Evolutionary conservation across 2,797 vertebrate genomes (phyloP).

Genomic region (Amphiprion clarkii): DNA sequence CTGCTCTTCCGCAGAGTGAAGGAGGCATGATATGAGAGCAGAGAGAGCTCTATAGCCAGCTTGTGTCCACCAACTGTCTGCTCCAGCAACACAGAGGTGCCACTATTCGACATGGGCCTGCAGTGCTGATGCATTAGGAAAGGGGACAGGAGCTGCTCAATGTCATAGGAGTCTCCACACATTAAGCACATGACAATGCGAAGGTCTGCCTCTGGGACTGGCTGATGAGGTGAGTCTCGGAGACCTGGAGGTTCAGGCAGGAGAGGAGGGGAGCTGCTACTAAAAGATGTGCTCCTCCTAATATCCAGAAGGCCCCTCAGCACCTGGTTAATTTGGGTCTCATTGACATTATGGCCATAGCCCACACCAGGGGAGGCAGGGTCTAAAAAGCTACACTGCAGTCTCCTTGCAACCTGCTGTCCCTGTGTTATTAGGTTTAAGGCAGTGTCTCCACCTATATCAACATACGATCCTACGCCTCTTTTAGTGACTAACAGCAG

Average conservation of each 20-base stretch:
- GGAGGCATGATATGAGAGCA: conserved; percentile 95
- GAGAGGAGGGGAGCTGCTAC: conserved; percentile 85
- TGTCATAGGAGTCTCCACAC: conserved; percentile 92
- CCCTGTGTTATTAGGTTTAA: conserved; percentile 94
- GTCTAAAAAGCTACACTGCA: conserved; percentile 94
- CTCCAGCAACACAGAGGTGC: conserved; percentile 91
- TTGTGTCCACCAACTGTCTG: conserved; percentile 88
- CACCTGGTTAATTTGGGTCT: conserved; percentile 95
- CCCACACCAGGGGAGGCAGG: conserved; percentile 92
- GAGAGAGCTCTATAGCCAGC: conserved; percentile 90
- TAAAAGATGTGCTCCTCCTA: conserved; percentile 87
- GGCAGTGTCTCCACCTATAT: conserved; percentile 93
- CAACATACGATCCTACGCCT: conserved; percentile 88
- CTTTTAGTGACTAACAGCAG: conserved; percentile 94
- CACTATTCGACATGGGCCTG: conserved; percentile 87
- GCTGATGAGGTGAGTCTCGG: conserved; percentile 87
- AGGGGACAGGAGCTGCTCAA: conserved; percentile 92
- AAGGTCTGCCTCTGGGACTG: conserved; percentile 88
- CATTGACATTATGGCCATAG: conserved; percentile 94
- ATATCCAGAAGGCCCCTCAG: conserved; percentile 92
- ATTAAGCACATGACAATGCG: conserved; percentile 95
- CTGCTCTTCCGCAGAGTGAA: conserved; percentile 94
- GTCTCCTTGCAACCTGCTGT: conserved; percentile 92
- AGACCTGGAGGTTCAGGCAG: conserved; percentile 86
- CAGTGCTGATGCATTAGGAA: conserved; percentile 91